Percentiles rank a stretch among this genome's conserved stretches.
Conservation (phyloP, 2,888 invertebrate species). For the Phaedon cochleariae region DNA sequence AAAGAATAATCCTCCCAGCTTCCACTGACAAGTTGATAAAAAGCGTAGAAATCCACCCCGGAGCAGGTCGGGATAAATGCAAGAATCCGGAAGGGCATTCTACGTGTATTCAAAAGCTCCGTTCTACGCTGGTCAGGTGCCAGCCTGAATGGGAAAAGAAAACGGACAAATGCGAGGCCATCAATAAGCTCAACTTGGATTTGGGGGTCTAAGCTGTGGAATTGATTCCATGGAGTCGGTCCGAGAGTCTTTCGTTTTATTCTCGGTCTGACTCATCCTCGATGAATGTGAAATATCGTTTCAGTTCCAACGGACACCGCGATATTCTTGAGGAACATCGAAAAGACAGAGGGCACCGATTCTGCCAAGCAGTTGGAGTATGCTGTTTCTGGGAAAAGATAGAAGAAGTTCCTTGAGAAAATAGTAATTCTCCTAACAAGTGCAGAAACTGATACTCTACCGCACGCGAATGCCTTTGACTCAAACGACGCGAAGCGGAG, state of each 20-base stretch:
- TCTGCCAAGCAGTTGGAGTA: too few species aligned
- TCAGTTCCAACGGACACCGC: neutral
- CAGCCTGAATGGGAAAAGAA: slow-evolving; percentile 43
- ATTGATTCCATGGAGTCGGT: slow-evolving; percentile 45
- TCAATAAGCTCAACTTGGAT: slow-evolving; percentile 54
- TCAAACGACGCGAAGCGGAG: too few species aligned
- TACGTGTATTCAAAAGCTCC: slow-evolving; percentile 12
- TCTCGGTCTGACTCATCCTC: neutral
- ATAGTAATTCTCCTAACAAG: too few species aligned
- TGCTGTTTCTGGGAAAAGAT: too few species aligned
- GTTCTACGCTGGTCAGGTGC: slow-evolving; percentile 45
- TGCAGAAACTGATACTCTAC: too few species aligned
- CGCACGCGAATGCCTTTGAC: too few species aligned
- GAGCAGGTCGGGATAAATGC: neutral
- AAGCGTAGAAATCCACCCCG: slow-evolving; percentile 5
- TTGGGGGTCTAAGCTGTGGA: slow-evolving; percentile 41
- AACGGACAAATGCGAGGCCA: slow-evolving; percentile 54
- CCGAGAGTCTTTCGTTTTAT: slow-evolving; percentile 1
- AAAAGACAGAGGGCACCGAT: neutral
- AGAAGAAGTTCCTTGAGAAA: too few species aligned
- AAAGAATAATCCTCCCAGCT: slow-evolving; percentile 11
- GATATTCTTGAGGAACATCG: neutral
- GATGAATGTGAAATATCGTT: neutral
- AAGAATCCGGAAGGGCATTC: neutral
- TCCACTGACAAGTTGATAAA: slow-evolving; percentile 19